phyloP scores from a whole-genome alignment of 2,888 invertebrate species.

The Agonopterix arenella region DNA sequence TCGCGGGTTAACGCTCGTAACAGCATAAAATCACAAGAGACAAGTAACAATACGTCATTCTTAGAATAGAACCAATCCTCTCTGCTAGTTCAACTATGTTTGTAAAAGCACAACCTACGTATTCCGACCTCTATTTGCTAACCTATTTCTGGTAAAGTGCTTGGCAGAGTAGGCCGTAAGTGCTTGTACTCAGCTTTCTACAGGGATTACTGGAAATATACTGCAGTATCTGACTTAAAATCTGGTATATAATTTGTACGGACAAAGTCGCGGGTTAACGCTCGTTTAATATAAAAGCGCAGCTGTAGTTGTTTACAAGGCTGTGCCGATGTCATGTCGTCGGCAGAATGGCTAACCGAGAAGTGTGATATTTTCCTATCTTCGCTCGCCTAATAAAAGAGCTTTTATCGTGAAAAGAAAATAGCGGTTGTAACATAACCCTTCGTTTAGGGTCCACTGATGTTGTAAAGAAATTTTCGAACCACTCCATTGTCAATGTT shows the following conservation, averaged over 20 bases:
- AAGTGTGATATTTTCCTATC: constrained; percentile 4
- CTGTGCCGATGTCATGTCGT: neutral
- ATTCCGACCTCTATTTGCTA: constrained; percentile 14
- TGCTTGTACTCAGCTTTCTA: too few relatives aligned
- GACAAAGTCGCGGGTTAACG: too few relatives aligned
- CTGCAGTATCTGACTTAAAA: too few relatives aligned
- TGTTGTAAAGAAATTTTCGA: neutral
- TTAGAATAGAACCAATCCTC: too few relatives aligned
- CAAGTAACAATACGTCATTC: too few relatives aligned
- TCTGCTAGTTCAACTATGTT: neutral
- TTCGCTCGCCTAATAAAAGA: constrained; percentile 6
- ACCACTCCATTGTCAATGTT: neutral
- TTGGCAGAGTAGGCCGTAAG: neutral
- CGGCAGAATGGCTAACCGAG: neutral
- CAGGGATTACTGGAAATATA: too few relatives aligned
- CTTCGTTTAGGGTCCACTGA: neutral
- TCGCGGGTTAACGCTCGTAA: too few relatives aligned
- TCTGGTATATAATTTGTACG: too few relatives aligned
- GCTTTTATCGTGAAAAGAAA: constrained; percentile 10
- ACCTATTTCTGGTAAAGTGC: constrained; percentile 18
- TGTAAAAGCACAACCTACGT: constrained; percentile 8
- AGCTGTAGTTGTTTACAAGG: neutral
- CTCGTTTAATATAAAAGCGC: constrained; percentile 1
- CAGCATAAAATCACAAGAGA: too few relatives aligned
- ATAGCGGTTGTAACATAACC: neutral